Percentiles rank a stretch among this genome's conserved stretches.
phyloP scores from a whole-genome alignment of 2,113 vertebrate genomes.

The Cheirogaleus medius region DNA sequence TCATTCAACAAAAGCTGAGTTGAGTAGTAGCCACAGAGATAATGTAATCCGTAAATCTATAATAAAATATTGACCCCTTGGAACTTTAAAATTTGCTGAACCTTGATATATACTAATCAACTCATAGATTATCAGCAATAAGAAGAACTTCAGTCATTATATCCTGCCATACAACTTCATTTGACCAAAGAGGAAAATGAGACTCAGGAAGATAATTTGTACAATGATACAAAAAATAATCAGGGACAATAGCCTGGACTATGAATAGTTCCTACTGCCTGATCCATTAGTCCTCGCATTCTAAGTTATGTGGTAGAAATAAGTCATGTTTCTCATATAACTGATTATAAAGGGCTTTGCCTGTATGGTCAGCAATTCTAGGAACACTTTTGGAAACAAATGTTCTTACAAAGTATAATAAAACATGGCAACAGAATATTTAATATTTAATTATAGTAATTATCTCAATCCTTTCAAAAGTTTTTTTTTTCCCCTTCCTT shows the following conservation, averaged over 20 bases:
- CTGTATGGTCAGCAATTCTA: background rate
- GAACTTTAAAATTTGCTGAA: background rate
- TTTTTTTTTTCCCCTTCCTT: background rate
- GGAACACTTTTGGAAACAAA: background rate
- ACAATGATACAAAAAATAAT: background rate
- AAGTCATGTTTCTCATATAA: background rate
- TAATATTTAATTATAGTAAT: conserved; percentile 12
- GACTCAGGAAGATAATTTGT: background rate
- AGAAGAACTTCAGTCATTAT: background rate
- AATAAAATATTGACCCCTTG: background rate
- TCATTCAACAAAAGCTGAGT: too few species aligned
- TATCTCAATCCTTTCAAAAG: background rate
- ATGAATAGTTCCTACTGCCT: background rate
- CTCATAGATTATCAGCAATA: background rate
- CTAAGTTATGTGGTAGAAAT: background rate
- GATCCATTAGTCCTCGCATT: background rate
- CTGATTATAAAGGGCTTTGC: background rate
- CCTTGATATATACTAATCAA: background rate
- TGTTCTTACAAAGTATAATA: background rate
- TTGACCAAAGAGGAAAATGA: background rate
- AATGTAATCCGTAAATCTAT: background rate
- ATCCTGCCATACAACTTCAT: background rate
- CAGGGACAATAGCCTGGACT: background rate
- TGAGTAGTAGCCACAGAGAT: background rate
- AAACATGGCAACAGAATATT: background rate